Conservation (phyloP, 2,797 vertebrate species). For the Karalla daura region DNA sequence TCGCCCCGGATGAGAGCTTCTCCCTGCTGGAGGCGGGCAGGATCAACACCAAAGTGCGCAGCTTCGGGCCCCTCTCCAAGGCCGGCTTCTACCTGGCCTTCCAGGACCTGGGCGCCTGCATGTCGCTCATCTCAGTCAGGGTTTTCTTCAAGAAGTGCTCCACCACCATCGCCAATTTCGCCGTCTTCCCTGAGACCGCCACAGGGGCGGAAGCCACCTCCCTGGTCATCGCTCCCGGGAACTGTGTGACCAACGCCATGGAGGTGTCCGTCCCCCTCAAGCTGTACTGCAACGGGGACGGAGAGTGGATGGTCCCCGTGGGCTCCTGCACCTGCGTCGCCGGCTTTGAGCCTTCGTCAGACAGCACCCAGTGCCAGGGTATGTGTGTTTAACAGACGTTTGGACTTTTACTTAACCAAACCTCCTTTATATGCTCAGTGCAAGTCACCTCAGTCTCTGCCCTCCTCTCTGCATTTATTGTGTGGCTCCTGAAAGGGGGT, state of each 20-base stretch:
- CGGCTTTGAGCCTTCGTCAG: constrained; percentile 90
- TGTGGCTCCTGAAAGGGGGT: constrained; percentile 75
- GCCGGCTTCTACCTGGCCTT: constrained; percentile 97
- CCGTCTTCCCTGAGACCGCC: constrained; percentile 94
- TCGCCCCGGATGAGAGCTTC: constrained; percentile 97
- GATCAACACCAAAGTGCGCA: constrained; percentile 97
- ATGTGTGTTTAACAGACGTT: constrained; percentile 67
- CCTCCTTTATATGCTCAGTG: constrained; percentile 75
- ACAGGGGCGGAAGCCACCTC: constrained; percentile 96
- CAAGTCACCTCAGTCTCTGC: constrained; percentile 72
- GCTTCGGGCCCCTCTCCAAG: constrained; percentile 96
- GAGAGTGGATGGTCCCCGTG: constrained; percentile 99
- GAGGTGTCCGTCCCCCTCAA: constrained; percentile 97
- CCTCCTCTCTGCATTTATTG: constrained; percentile 78
- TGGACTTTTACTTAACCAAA: constrained; percentile 73
- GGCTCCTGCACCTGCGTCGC: constrained; percentile 94
- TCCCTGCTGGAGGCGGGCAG: constrained; percentile 91
- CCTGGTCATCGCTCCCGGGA: constrained; percentile 93
- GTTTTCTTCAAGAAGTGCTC: constrained; percentile 98
- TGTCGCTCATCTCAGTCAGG: constrained; percentile 96
- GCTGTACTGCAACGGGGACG: constrained; percentile 96
- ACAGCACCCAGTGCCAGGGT: constrained; percentile 95
- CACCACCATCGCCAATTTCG: constrained; percentile 94
- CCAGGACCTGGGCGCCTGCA: constrained; percentile 97
- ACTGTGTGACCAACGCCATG: constrained; percentile 92